Evolutionary conservation across 1,140 invertebrate genomes (phyloP).

Genomic region (Drosophila tristis): DNA sequence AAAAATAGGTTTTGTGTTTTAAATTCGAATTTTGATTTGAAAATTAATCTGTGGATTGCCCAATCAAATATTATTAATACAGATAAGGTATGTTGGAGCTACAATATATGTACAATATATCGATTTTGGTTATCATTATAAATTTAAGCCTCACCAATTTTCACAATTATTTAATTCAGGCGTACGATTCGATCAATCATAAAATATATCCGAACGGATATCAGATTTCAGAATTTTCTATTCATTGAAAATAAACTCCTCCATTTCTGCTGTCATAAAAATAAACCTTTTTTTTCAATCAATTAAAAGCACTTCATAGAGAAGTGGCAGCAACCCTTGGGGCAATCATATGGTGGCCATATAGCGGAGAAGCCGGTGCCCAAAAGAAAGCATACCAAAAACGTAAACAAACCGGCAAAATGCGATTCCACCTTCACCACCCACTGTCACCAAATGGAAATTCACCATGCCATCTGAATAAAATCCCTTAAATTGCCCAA

Average conservation of each 20-base stretch:
- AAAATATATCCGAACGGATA: no score
- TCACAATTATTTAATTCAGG: no score
- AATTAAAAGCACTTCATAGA: constrained; percentile 30
- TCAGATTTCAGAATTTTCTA: no score
- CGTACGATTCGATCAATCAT: no score
- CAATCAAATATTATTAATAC: no score
- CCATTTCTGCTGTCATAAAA: constrained; percentile 5
- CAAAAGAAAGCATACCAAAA: constrained; percentile 54
- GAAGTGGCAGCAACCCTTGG: constrained; percentile 22
- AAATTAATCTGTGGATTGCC: no score
- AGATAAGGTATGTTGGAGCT: no score
- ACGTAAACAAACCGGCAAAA: constrained; percentile 83
- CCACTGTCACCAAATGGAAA: constrained; percentile 38
- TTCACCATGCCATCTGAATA: constrained; percentile 44
- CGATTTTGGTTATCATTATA: no score
- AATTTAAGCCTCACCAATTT: no score
- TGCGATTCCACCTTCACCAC: constrained; percentile 50
- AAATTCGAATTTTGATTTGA: no score
- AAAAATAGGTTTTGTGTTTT: no score
- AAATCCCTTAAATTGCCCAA: constrained; percentile 9
- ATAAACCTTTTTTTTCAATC: constrained; percentile 26
- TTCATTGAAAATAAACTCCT: constrained; percentile 7
- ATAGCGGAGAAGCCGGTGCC: constrained; percentile 55
- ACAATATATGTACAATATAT: no score
- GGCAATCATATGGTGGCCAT: constrained; percentile 53